Base-by-base conservation (phyloP, 2,797 vertebrate genomes). In the Corythornis leucogaster region DNA sequence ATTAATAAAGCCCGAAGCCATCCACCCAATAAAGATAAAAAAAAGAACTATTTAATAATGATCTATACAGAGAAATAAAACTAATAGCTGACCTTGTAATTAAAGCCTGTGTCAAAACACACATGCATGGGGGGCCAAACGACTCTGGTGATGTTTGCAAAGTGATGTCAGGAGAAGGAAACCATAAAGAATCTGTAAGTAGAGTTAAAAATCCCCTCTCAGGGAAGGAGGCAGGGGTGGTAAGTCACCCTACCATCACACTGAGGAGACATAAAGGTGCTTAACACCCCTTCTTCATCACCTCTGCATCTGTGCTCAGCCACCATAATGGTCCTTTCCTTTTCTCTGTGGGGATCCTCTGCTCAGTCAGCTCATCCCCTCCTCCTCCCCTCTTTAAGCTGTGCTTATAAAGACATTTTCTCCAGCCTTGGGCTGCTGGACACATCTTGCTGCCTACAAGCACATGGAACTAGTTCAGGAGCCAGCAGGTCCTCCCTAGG, bases 51-150 rank as follows among this genome's bases (percentile, higher is more conserved):
- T 87, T 94, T 94, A 89, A 87, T 85, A 94, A 91, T 85, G 87
- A 95, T 73, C 53, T n/a, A 73, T 70, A 78, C 28, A 81, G 53
- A 85, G 59, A 95, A 87, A 88, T 94, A 68, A 95, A 96, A 95
- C 71, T 75, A 94, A 90, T 85, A 91, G 38, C 92, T 92, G 80
- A 48, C 20, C 10, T 12, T 33, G 43, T 76, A 87, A 76, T 89
- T 93, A 81, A 87, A n/a, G 46, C 61, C 54, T 58, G 9, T 51
- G 40, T 66, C 57, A 90, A 92, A 91, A 82, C 30, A 61, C 50
- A 53, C 22, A 82, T 38, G 38, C 55, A 58, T 35, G 68, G 24
- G 28, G 21, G 61, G 9, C 42, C 15, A 76, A 67, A 88, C 22
- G 15, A 84, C 80, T 70, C n/a, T 74, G 67, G 43, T 77, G 58